Conservation (phyloP, 2,888 invertebrate genomes). For the Nesidiocoris tenuis region DNA sequence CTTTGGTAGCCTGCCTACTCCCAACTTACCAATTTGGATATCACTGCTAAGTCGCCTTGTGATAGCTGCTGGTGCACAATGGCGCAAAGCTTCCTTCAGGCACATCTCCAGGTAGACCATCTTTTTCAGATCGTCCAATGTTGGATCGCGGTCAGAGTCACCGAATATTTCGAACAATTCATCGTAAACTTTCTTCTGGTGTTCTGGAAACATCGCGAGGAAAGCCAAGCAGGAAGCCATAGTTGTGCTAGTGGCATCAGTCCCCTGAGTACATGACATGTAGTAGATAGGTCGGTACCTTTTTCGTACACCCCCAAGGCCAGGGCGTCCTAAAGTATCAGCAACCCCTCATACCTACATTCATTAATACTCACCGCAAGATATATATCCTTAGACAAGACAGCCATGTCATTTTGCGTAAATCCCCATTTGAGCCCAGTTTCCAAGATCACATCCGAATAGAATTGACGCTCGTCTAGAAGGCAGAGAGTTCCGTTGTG, state of each 20-base stretch:
- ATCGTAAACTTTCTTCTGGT: constrained; percentile 15
- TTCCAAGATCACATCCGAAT: background rate
- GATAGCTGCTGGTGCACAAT: constrained; percentile 7
- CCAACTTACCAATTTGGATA: constrained; percentile 24
- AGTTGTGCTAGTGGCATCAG: background rate
- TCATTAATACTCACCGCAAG: constrained; percentile 6
- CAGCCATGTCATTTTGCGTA: background rate
- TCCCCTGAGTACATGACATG: no score
- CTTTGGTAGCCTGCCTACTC: no score
- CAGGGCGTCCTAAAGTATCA: no score
- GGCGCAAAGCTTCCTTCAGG: constrained; percentile 21
- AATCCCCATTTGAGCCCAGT: constrained; percentile 5
- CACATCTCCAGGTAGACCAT: constrained; percentile 35
- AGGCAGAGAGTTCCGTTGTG: no score
- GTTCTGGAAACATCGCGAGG: constrained; percentile 18
- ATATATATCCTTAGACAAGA: background rate
- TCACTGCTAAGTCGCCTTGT: background rate
- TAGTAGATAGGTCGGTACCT: no score
- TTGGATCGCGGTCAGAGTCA: constrained; percentile 5
- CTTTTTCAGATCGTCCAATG: constrained; percentile 8
- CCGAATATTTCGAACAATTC: constrained; percentile 17
- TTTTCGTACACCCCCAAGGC: no score
- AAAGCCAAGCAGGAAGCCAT: background rate
- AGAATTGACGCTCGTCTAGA: background rate
- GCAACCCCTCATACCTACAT: no score